Percentiles rank a stretch among this genome's conserved stretches.
Evolutionary conservation across 2,888 invertebrate species (phyloP).

Genomic region (Scaptomyza polygonia): DNA sequence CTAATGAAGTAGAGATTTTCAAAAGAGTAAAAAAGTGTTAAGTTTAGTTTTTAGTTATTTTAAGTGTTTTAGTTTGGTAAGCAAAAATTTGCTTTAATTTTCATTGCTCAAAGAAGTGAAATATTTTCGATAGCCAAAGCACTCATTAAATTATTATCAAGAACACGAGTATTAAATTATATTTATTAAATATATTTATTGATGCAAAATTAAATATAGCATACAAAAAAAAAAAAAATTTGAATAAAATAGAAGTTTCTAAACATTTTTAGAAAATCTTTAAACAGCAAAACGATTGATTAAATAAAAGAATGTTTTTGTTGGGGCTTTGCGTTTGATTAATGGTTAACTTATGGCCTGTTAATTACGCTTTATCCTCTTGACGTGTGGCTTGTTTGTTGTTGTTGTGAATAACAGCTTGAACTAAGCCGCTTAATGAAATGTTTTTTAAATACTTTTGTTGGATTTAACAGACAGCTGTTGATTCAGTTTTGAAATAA

Average conservation of each 20-base stretch:
- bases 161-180: constrained; percentile 45
- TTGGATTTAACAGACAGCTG: constrained; percentile 26
- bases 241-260: not conserved
- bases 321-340: constrained; percentile 69
- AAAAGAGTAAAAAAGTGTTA: no score
- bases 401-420: not conserved
- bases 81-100: constrained; percentile 29
- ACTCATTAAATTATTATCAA: constrained; percentile 53
- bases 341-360: constrained; percentile 71
- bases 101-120: no score
- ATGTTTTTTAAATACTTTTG: constrained; percentile 6
- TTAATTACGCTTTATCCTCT: constrained; percentile 61
- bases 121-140: no score
- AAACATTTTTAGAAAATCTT: not conserved
- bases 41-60: constrained; percentile 15
- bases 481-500: constrained; percentile 1
- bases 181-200: constrained; percentile 59
- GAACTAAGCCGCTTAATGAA: constrained; percentile 38
- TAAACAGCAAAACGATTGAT: constrained; percentile 9
- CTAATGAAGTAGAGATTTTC: constrained; percentile 34
- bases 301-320: constrained; percentile 13
- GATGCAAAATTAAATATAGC: constrained; percentile 28
- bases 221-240: not conserved
- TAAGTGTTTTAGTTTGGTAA: constrained; percentile 55
- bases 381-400: constrained; percentile 7